Base-by-base conservation (phyloP, 1,140 invertebrate species). In the Drosophila jambulina region DNA sequence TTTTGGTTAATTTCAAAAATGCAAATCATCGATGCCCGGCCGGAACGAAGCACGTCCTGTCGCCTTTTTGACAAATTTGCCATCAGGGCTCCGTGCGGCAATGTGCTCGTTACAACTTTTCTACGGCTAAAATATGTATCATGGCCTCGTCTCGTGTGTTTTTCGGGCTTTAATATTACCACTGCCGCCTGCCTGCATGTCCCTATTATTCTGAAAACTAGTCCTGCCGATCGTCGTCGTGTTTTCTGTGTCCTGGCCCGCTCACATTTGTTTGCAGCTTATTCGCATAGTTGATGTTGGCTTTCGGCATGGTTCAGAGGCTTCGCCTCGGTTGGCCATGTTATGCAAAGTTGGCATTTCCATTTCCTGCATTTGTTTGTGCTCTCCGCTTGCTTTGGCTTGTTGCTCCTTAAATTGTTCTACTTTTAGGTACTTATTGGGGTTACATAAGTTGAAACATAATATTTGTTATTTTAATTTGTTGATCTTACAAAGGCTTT, bases 1-100 rank as follows among this genome's bases (percentile, higher is more conserved):
- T 90, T 85, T 90, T 90, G 83, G 78, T 82, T 85, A 90, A 90
- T 90, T 91, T 91, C 67, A 60, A 71, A 90, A 90, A 90, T 90
- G 85, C 85, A 85, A 90, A 90, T 90, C 85, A 91, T 90, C 63
- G 78, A 86, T 80, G 82, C 34, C 59, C 45, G 60, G 57, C 49
- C 54, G 25, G 38, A 60, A 27, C 43, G 21, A 5, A 38, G 36
- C 65, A 64, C 59, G 61, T 68, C 58, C 70, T 81, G 67, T 75
- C 34, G 45, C 49, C 71, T 65, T 75, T 84, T 78, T 90, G 84
- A 90, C 81, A 88, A 88, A 88, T 90, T 81, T 57, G 45, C 46
- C 75, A 74, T 81, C 65, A 68, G 62, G 68, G 77, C 46, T 80
- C 83, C 83, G 64, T 84, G 51, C 57, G 62, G 36, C 59, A 43